phyloP scores from a whole-genome alignment of 2,113 vertebrate genomes.

The Daphoenositta chrysoptera region DNA sequence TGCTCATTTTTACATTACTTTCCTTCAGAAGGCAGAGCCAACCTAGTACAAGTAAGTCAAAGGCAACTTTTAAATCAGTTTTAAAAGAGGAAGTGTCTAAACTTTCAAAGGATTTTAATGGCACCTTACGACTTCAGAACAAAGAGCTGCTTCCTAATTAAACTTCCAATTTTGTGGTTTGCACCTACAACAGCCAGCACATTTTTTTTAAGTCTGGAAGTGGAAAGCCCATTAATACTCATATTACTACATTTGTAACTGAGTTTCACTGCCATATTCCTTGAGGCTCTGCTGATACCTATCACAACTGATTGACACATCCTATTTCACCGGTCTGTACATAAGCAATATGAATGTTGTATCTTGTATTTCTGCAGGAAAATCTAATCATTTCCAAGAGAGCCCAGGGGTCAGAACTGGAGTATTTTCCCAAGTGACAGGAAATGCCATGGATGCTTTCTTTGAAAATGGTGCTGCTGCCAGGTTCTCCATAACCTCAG shows the following conservation, averaged over 20 bases:
- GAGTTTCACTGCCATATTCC: not conserved
- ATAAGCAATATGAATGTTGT: not conserved
- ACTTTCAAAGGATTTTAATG: not conserved
- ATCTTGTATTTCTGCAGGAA: not conserved
- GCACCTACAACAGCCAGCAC: not conserved
- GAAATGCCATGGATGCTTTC: not conserved
- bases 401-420: not conserved
- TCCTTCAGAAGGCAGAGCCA: not conserved
- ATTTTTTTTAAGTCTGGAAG: not conserved
- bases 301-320: too few relatives aligned
- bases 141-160: not conserved
- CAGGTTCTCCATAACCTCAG: not conserved
- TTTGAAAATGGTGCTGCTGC: not conserved
- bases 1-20: not conserved
- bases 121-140: not conserved
- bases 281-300: not conserved
- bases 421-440: not conserved
- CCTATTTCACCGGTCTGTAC: not conserved
- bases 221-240: not conserved
- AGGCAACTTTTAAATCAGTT: not conserved
- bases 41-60: not conserved
- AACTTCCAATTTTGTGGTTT: not conserved
- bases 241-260: not conserved
- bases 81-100: not conserved
- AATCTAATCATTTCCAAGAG: not conserved